Evolutionary conservation across 2,113 vertebrate genomes (phyloP).

Genomic region (Nyctereutes procyonoides): DNA sequence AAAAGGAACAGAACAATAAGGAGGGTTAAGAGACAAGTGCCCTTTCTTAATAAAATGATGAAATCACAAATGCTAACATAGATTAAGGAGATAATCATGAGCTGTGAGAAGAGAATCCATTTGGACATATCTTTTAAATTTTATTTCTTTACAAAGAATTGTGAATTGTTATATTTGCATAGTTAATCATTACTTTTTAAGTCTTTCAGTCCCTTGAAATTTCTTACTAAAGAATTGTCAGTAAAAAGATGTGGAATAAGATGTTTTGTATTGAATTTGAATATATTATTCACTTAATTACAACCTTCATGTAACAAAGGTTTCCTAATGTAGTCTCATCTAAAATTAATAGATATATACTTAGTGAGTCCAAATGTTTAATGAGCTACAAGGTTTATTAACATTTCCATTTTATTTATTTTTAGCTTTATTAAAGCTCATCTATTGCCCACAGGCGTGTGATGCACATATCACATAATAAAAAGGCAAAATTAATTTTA

Average conservation of each 20-base stretch:
- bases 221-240: constrained; percentile 82
- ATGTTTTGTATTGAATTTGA: constrained; percentile 81
- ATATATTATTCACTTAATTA: constrained; percentile 80
- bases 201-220: constrained; percentile 76
- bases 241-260: constrained; percentile 70
- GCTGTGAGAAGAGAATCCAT: constrained; percentile 66
- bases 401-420: constrained; percentile 76
- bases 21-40: background rate
- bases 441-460: constrained; percentile 59
- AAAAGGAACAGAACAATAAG: constrained; percentile 57
- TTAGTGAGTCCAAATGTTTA: constrained; percentile 80
- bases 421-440: constrained; percentile 71
- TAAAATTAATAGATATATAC: constrained; percentile 84
- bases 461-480: constrained; percentile 57
- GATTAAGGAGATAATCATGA: constrained; percentile 60
- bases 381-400: constrained; percentile 77
- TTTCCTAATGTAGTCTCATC: constrained; percentile 75
- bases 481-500: constrained; percentile 73
- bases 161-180: constrained; percentile 78
- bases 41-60: constrained; percentile 49
- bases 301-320: constrained; percentile 80
- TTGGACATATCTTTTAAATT: constrained; percentile 63
- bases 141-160: constrained; percentile 68
- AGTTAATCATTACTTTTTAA: constrained; percentile 83
- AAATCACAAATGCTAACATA: constrained; percentile 49